Conservation (phyloP, 2,797 vertebrate genomes). For the Catostomus latipinnis region DNA sequence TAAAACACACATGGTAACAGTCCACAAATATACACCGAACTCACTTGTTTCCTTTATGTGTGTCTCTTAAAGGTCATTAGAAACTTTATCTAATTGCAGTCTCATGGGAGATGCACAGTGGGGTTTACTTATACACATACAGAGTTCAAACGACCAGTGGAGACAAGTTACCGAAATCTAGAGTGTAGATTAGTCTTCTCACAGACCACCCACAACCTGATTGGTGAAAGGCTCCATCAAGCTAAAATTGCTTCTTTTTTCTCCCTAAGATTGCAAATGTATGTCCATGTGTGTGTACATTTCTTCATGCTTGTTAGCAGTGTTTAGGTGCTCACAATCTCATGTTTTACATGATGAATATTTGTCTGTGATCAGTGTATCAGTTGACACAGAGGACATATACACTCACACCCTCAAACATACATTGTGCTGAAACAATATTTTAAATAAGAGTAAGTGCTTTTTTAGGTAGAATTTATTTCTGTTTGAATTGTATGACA, state of each 20-base stretch:
- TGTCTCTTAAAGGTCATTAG: constrained; percentile 12
- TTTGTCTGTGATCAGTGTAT: constrained; percentile 34
- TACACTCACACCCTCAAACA: constrained; percentile 38
- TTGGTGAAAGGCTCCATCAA: constrained; percentile 45
- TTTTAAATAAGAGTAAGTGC: constrained; percentile 24
- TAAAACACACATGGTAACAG: not conserved
- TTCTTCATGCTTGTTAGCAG: constrained; percentile 23
- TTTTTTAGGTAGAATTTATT: constrained; percentile 32
- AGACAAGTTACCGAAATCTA: not conserved
- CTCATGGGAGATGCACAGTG: not conserved
- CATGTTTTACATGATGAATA: constrained; percentile 29
- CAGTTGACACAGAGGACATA: constrained; percentile 33
- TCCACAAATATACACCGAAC: not conserved
- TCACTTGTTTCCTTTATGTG: not conserved
- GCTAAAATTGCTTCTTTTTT: constrained; percentile 39
- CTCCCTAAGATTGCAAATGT: not conserved
- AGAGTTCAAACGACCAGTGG: not conserved
- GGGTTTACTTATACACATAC: not conserved
- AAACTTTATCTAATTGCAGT: not conserved
- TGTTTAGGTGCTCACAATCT: constrained; percentile 37
- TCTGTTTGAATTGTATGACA: constrained; percentile 49
- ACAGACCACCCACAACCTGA: constrained; percentile 49
- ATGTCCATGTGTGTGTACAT: constrained; percentile 25
- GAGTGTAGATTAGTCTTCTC: constrained; percentile 6
- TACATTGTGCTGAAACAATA: constrained; percentile 36